A percentile compares a stretch with the other conserved stretches of the same genome.
Evolutionary conservation across 2,113 vertebrate species (phyloP).

Genomic region (Syrrhaptes paradoxus): DNA sequence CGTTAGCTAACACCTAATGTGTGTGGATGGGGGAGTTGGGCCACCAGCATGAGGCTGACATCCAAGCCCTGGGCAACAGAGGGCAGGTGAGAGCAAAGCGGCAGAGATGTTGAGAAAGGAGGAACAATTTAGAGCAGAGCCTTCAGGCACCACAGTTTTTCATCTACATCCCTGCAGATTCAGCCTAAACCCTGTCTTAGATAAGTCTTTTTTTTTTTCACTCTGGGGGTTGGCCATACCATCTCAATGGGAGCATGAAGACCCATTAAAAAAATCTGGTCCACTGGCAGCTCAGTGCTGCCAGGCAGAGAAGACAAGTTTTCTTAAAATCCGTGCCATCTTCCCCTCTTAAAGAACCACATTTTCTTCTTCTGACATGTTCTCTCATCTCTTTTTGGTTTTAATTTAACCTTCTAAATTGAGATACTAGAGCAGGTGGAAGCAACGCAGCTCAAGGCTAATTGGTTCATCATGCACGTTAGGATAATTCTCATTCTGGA

Average conservation of each 20-base stretch:
- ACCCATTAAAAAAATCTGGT: neutral
- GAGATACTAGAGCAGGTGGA: conserved; percentile 76
- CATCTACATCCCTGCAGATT: neutral
- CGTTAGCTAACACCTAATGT: fast-evolving
- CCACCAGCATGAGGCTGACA: neutral
- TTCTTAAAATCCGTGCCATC: neutral
- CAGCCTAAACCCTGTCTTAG: neutral
- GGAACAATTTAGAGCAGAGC: neutral
- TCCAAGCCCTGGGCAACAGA: fast-evolving
- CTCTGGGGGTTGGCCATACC: neutral
- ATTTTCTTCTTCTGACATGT: neutral
- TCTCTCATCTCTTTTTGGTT: conserved; percentile 43
- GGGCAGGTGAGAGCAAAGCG: neutral
- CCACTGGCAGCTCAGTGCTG: neutral
- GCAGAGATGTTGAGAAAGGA: neutral
- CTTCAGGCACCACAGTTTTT: neutral
- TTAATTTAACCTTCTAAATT: conserved; percentile 73
- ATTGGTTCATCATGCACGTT: conserved; percentile 79
- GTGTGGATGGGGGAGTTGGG: neutral
- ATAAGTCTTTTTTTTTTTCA: neutral
- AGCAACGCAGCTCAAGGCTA: conserved; percentile 71
- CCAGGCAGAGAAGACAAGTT: neutral
- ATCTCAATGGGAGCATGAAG: neutral
- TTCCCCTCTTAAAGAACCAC: neutral
- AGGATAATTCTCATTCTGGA: conserved; percentile 76